phyloP scores from a whole-genome alignment of 1,140 invertebrate species.

The Coelopa frigida region DNA sequence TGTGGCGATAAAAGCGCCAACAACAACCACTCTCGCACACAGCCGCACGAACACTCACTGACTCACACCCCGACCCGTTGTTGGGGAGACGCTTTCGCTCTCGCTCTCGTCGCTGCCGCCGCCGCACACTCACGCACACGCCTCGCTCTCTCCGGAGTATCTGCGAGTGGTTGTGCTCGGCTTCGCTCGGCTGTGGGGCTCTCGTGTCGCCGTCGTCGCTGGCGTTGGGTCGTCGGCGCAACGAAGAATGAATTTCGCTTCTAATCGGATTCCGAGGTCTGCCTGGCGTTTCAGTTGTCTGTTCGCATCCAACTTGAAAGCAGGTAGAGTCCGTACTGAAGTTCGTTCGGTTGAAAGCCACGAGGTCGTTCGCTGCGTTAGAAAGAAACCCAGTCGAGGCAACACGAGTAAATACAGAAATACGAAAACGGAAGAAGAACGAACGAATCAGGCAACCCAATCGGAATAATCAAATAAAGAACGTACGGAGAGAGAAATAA shows the following conservation, averaged over 20 bases:
- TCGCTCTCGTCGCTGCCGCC: background rate
- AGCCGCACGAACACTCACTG: no score
- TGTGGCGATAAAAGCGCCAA: no score
- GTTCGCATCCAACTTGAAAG: constrained; percentile 45
- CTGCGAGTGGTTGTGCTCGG: background rate
- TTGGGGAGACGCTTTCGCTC: background rate
- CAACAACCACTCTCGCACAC: no score
- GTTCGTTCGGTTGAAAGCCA: constrained; percentile 43
- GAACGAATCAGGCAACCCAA: background rate
- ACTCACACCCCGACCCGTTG: no score
- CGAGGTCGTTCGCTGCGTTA: constrained; percentile 32
- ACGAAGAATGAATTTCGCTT: no score
- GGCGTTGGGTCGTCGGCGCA: constrained; percentile 6
- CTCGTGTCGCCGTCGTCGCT: background rate
- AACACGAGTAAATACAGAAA: constrained; percentile 11
- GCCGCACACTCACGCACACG: background rate
- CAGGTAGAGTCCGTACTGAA: constrained; percentile 37
- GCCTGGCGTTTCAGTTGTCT: constrained; percentile 42
- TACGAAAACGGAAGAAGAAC: constrained; percentile 12
- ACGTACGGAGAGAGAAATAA: background rate
- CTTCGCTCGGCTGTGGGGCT: no score
- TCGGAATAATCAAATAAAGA: constrained; percentile 9
- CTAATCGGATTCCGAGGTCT: no score
- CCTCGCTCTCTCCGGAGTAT: background rate
- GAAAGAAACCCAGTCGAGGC: constrained; percentile 18